Conservation (phyloP, 2,888 invertebrate genomes). For the Frankliniella intonsa region DNA sequence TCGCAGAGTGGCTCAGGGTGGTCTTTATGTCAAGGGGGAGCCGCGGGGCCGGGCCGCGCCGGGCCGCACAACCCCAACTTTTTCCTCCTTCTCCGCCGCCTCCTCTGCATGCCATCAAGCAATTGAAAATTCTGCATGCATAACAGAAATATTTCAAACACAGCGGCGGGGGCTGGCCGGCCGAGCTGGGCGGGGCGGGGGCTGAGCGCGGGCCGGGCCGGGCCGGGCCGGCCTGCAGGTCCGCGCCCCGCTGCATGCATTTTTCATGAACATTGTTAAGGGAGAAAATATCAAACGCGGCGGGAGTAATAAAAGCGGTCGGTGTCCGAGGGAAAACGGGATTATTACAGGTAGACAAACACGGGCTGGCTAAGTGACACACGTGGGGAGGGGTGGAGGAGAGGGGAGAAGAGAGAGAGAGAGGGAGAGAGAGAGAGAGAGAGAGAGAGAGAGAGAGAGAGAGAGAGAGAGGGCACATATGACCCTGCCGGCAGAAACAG, state of each 20-base stretch:
- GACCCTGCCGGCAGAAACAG: slow-evolving; percentile 1
- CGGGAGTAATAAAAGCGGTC: not conserved
- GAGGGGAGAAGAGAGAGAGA: no score
- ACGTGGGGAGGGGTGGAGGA: no score
- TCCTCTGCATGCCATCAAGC: not conserved
- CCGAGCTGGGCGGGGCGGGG: no score
- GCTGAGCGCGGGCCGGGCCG: no score
- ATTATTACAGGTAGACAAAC: no score
- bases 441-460: no score
- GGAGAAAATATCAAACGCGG: not conserved
- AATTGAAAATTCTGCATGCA: slow-evolving; percentile 23
- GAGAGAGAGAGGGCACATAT: no score
- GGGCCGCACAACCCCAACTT: slow-evolving; percentile 4
- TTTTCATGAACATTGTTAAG: slow-evolving; percentile 20
- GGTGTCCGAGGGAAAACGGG: no score
- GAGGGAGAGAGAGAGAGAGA: no score
- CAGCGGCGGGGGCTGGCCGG: not conserved
- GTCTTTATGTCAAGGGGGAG: not conserved
- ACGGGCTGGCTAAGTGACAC: no score
- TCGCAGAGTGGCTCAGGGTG: not conserved
- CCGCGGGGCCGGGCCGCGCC: not conserved
- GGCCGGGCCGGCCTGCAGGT: no score
- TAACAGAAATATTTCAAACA: slow-evolving; percentile 12
- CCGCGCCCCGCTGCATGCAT: not conserved
- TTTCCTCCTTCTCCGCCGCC: slow-evolving; percentile 7